A percentile compares a stretch with the other conserved stretches of the same genome.
phyloP scores from a whole-genome alignment of 2,113 vertebrate genomes.

The Microcebus ravelobensis region DNA sequence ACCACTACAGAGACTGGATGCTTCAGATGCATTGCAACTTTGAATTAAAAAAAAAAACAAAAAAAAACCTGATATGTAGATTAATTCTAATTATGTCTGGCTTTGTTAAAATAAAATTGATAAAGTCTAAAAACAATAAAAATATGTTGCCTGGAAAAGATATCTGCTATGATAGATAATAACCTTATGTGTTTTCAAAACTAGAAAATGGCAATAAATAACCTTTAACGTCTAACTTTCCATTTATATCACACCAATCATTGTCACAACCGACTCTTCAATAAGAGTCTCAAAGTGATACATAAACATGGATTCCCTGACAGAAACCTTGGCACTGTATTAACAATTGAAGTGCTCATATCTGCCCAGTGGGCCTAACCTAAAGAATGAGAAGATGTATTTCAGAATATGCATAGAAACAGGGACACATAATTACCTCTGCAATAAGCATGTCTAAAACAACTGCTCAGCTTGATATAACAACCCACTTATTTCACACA shows the following conservation, averaged over 20 bases:
- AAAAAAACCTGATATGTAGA: neutral
- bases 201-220: neutral
- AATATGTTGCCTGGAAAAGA: neutral
- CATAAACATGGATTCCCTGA: neutral
- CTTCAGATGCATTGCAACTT: neutral
- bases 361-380: neutral
- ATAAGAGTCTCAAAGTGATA: neutral
- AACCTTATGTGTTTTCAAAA: neutral
- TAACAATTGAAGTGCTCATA: neutral
- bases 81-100: neutral
- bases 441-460: neutral
- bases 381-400: neutral
- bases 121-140: neutral
- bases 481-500: neutral
- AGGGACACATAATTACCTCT: neutral
- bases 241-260: neutral
- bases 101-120: conserved; percentile 24
- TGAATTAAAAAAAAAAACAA: neutral
- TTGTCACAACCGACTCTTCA: neutral
- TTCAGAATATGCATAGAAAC: neutral
- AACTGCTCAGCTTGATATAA: neutral
- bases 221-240: conserved; percentile 19
- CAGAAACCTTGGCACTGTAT: neutral
- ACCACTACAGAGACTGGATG: neutral
- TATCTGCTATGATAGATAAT: neutral